A percentile compares a stretch with the other conserved stretches of the same genome.
phyloP scores from a whole-genome alignment of 2,797 vertebrate species.

The Jordanella pulchra region DNA sequence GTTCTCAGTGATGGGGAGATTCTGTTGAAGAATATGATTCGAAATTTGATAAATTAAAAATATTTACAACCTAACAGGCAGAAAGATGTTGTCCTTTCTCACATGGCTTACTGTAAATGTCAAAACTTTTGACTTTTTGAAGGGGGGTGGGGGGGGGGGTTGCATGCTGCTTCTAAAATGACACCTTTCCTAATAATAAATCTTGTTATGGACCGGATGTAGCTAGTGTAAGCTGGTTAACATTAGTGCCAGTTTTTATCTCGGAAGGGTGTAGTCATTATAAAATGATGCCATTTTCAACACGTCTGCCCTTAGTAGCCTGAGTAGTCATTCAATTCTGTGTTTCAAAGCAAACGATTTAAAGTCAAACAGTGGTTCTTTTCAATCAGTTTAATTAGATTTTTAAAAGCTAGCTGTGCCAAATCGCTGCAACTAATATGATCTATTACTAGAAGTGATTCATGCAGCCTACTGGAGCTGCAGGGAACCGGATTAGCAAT shows the following conservation, averaged over 20 bases:
- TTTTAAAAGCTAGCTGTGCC: not conserved
- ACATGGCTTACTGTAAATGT: not conserved
- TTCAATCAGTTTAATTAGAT: not conserved
- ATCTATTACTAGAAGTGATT: not conserved
- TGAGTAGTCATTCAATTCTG: not conserved
- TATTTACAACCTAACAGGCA: too few relatives aligned
- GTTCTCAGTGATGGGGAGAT: not conserved
- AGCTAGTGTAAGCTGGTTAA: not conserved
- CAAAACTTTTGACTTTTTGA: not conserved
- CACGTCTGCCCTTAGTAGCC: not conserved
- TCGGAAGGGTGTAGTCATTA: not conserved
- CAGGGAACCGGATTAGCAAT: not conserved
- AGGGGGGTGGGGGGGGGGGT: too few relatives aligned
- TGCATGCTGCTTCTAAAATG: not conserved
- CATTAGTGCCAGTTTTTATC: not conserved
- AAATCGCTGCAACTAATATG: not conserved
- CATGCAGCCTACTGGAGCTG: not conserved
- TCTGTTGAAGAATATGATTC: not conserved
- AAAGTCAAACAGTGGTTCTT: not conserved
- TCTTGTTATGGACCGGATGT: not conserved
- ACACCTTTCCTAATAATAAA: not conserved
- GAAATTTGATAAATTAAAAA: not conserved
- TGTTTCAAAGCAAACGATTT: not conserved
- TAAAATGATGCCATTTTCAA: not conserved
- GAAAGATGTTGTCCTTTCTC: not conserved